Evolutionary conservation across 2,797 vertebrate genomes (phyloP).

Genomic region (Furcifer pardalis): DNA sequence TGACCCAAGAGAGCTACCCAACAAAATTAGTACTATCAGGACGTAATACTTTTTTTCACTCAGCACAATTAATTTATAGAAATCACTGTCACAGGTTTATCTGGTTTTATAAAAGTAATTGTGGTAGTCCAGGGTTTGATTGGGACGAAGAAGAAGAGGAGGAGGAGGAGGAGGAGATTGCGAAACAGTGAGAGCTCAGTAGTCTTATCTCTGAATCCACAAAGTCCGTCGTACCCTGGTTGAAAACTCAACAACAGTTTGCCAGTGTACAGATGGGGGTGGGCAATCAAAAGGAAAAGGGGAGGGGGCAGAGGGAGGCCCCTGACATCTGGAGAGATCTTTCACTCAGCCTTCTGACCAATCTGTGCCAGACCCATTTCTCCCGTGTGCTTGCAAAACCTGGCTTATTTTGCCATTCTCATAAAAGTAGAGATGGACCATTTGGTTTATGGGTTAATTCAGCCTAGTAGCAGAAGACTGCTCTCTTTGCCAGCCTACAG

Average conservation of each 20-base stretch:
- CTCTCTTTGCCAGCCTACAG: slow-evolving; percentile 58
- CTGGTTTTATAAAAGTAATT: not conserved
- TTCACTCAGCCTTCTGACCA: slow-evolving; percentile 55
- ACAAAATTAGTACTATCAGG: not conserved
- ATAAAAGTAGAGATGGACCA: slow-evolving; percentile 60
- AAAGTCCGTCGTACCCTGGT: too few species aligned
- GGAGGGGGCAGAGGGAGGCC: not conserved
- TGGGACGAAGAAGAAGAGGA: too few species aligned
- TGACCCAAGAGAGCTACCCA: not conserved
- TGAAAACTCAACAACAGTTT: not conserved
- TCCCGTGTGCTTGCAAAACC: slow-evolving; percentile 35
- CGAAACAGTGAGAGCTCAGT: not conserved
- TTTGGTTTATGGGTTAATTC: slow-evolving; percentile 62
- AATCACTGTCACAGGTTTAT: not conserved
- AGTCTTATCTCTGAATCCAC: not conserved
- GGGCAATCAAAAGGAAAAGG: not conserved
- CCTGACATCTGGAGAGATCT: slow-evolving; percentile 39
- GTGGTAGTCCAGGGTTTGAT: not conserved
- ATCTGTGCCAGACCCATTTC: slow-evolving; percentile 30
- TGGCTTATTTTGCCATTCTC: slow-evolving; percentile 51
- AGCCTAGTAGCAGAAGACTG: slow-evolving; percentile 31
- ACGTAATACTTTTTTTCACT: not conserved
- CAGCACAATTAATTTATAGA: not conserved
- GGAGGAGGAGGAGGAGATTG: not conserved
- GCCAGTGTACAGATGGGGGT: not conserved